Percentiles rank a stretch among this genome's conserved stretches.
Evolutionary conservation across 2,113 vertebrate species (phyloP).

Genomic region (Xiphias gladius): DNA sequence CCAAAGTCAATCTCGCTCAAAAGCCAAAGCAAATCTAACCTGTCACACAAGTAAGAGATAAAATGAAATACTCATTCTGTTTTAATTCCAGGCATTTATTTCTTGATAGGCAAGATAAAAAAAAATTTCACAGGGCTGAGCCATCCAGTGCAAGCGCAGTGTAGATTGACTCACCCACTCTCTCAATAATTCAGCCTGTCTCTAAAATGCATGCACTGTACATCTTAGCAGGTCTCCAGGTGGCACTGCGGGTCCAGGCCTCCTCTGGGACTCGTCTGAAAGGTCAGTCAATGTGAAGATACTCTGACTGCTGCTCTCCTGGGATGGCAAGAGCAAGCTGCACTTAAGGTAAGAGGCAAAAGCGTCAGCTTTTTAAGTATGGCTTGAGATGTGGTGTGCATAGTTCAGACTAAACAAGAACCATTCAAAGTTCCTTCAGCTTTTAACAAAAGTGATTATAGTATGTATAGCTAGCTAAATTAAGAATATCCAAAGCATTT

Average conservation of each 20-base stretch:
- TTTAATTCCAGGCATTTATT: slow-evolving; percentile 71
- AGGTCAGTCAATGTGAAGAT: slow-evolving; percentile 40
- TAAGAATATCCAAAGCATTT: slow-evolving; percentile 14
- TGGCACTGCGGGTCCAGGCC: slow-evolving; percentile 16
- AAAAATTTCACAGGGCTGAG: slow-evolving; percentile 15
- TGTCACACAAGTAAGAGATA: slow-evolving; percentile 31
- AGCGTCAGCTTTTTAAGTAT: slow-evolving; percentile 31
- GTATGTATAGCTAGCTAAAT: not conserved
- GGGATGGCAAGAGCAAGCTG: slow-evolving; percentile 6
- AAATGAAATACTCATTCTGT: slow-evolving; percentile 65
- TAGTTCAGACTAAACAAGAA: slow-evolving; percentile 35
- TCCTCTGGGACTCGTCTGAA: slow-evolving; percentile 48
- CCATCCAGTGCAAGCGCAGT: slow-evolving; percentile 1
- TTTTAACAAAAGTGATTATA: slow-evolving; percentile 10
- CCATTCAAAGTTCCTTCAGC: not conserved
- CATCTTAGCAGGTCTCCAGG: slow-evolving; percentile 54
- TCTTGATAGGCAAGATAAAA: slow-evolving; percentile 50
- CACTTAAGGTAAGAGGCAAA: slow-evolving; percentile 49
- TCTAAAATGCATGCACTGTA: slow-evolving; percentile 56
- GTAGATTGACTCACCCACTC: slow-evolving; percentile 60
- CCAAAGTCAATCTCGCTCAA: slow-evolving; percentile 57
- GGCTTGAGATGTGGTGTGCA: slow-evolving; percentile 32
- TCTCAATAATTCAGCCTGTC: slow-evolving; percentile 68
- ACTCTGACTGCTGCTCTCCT: slow-evolving; percentile 24
- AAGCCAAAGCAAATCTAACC: slow-evolving; percentile 61